Evolutionary conservation across 53 echinoderm and acorn worm genomes (phyloP).

Genomic region (Hippasteria phrygiana): DNA sequence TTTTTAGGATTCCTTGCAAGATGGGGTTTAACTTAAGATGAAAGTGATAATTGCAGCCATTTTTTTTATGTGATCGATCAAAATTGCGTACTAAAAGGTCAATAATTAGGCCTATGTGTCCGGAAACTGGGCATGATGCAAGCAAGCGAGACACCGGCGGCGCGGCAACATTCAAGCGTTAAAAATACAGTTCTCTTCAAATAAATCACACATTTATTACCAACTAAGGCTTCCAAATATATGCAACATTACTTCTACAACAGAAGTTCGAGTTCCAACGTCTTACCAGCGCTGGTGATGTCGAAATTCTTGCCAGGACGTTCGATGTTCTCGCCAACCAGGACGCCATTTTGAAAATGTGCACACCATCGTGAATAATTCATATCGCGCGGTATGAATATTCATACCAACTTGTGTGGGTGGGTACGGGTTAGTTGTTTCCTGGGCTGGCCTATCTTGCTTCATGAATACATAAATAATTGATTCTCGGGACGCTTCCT

Average conservation of each 20-base stretch:
- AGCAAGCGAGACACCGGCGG: neutral
- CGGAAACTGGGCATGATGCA: conserved; percentile 32
- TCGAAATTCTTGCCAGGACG: conserved; percentile 57
- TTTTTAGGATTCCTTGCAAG: too few species aligned
- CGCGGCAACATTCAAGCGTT: neutral
- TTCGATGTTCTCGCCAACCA: conserved; percentile 56
- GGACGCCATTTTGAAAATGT: conserved; percentile 76
- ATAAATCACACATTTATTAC: neutral
- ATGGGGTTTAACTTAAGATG: too few species aligned
- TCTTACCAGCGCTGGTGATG: conserved; percentile 68
- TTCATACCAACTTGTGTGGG: too few species aligned
- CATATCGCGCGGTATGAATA: too few species aligned
- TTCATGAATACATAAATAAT: too few species aligned
- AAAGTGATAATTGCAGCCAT: too few species aligned
- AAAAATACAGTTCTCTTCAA: neutral
- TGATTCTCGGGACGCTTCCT: too few species aligned
- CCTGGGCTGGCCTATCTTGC: too few species aligned
- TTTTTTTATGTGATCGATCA: too few species aligned
- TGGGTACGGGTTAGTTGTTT: too few species aligned
- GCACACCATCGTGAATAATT: too few species aligned
- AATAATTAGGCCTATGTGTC: neutral
- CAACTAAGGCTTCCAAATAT: neutral
- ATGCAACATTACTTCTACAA: neutral
- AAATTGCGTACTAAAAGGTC: too few species aligned
- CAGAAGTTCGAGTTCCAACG: neutral